A percentile compares a stretch with the other conserved stretches of the same genome.
These are phyloP conservation scores for Drosophila prostipennis DNA, from an alignment of 2,888 invertebrate species.

Conservation along the genomic window DNA sequence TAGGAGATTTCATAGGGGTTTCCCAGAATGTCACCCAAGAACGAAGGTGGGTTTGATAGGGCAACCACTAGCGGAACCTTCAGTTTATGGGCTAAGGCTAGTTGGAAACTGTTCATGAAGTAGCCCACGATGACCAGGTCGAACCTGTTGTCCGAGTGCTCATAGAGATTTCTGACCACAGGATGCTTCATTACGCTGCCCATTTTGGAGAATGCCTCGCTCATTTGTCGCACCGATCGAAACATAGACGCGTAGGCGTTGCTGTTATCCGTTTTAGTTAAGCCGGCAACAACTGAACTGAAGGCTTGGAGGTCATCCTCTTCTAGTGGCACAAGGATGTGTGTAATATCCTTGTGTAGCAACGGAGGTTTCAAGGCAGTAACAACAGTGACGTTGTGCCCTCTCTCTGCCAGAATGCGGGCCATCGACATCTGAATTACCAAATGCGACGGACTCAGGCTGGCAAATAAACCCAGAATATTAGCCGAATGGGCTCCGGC, in stretches of 20 bases:
- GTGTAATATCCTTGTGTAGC: conserved; percentile 56
- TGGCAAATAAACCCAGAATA: conserved; percentile 79
- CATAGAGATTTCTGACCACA: conserved; percentile 67
- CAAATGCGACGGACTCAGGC: conserved; percentile 77
- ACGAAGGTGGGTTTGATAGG: conserved; percentile 52
- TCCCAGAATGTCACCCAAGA: conserved; percentile 61
- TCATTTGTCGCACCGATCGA: conserved; percentile 36
- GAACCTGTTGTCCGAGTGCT: conserved; percentile 70
- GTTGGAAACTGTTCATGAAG: conserved; percentile 58
- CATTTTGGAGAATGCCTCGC: conserved; percentile 43
- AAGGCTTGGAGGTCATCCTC: conserved; percentile 41
- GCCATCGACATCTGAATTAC: conserved; percentile 79
- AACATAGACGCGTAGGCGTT: conserved; percentile 27
- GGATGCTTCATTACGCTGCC: conserved; percentile 57
- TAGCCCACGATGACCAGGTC: conserved; percentile 81
- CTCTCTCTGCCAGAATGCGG: conserved; percentile 74
- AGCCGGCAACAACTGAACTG: conserved; percentile 26
- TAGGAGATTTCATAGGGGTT: conserved; percentile 69
- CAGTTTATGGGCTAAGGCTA: conserved; percentile 62
- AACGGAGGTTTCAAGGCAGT: conserved; percentile 65
- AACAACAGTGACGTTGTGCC: conserved; percentile 82
- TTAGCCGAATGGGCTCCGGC: conserved; percentile 56
- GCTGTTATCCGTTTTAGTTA: conserved; percentile 54
- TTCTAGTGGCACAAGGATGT: conserved; percentile 63
- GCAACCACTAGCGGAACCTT: conserved; percentile 73